Evolutionary conservation across 2,113 vertebrate species (phyloP).

Genomic region (Nesoenas mayeri): DNA sequence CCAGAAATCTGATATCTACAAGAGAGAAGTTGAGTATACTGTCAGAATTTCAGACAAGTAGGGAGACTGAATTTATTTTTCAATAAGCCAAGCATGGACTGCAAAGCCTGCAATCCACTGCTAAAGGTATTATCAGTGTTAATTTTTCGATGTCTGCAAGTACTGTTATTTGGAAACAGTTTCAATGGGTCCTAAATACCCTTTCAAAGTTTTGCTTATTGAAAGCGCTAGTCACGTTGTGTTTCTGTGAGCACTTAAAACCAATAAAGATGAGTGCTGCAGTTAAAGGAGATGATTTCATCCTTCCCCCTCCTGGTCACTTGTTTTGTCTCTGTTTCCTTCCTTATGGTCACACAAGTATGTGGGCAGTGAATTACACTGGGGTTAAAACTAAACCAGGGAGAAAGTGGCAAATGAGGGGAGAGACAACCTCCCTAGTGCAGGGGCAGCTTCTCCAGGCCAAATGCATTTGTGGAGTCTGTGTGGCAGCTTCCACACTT

Average conservation of each 20-base stretch:
- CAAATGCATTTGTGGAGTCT: not conserved
- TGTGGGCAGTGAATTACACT: not conserved
- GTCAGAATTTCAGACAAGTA: not conserved
- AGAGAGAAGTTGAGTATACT: not conserved
- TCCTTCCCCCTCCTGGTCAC: not conserved
- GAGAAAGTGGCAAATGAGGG: not conserved
- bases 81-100: not conserved
- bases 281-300: not conserved
- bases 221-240: not conserved
- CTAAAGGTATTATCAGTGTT: not conserved
- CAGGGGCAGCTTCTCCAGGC: not conserved
- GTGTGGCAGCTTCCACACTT: rapidly evolving
- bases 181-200: not conserved
- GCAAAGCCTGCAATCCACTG: not conserved
- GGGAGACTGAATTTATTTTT: not conserved
- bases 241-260: not conserved
- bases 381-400: not conserved
- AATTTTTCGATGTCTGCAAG: not conserved
- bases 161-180: not conserved
- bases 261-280: not conserved
- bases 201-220: not conserved
- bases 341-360: not conserved
- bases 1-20: not conserved
- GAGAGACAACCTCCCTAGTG: rapidly evolving
- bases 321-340: not conserved